phyloP scores from a whole-genome alignment of 2,113 vertebrate genomes.

The Marmota flaviventris region DNA sequence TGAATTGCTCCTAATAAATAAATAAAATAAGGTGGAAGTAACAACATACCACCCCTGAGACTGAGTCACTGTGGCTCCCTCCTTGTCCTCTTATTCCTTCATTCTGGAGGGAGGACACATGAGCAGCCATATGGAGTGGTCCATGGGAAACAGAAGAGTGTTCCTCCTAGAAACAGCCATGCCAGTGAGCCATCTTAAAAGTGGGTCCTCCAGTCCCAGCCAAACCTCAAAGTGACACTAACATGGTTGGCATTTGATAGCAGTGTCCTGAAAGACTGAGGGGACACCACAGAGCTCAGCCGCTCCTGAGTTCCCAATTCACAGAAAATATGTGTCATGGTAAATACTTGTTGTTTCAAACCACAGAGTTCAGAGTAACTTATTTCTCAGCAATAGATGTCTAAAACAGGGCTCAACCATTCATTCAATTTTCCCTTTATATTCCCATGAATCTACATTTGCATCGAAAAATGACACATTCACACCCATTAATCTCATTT shows the following conservation, averaged over 20 bases:
- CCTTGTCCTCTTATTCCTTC: neutral
- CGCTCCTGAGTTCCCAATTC: neutral
- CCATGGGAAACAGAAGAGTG: rapidly evolving
- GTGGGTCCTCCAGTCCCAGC: neutral
- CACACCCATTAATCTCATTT: neutral
- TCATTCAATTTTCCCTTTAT: neutral
- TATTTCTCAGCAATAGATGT: neutral
- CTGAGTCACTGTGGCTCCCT: neutral
- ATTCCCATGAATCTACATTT: neutral
- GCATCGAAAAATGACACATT: neutral
- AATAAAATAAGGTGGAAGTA: neutral
- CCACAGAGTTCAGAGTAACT: neutral
- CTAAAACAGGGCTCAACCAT: neutral
- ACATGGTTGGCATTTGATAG: neutral
- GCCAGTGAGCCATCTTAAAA: neutral
- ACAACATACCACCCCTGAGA: neutral
- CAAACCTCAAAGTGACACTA: neutral
- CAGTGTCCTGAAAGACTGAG: neutral
- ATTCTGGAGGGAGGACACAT: neutral
- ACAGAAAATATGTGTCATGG: neutral
- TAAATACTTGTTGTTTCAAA: neutral
- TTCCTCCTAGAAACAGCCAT: neutral
- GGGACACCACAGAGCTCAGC: neutral
- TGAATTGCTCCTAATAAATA: neutral
- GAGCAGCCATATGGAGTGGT: neutral